Evolutionary conservation across 2,888 invertebrate species (phyloP).

Genomic region (Tanaodytes sp.): DNA sequence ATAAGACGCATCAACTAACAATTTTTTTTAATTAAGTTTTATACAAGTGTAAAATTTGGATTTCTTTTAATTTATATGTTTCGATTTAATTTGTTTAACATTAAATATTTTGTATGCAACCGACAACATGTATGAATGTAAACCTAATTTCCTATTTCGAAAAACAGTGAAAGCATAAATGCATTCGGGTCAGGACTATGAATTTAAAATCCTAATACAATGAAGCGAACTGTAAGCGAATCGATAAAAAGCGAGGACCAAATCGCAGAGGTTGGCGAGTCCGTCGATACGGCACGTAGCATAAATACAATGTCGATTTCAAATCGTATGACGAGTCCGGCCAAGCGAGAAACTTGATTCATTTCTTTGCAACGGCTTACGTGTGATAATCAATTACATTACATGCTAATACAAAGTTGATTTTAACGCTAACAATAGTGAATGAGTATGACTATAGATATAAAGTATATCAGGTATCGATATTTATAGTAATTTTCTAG

Average conservation of each 20-base stretch:
- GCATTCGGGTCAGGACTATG: constrained; percentile 36
- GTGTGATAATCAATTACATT: constrained; percentile 22
- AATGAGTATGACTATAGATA: no score
- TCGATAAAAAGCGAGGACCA: constrained; percentile 19
- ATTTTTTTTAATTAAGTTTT: no score
- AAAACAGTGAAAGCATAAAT: constrained; percentile 30
- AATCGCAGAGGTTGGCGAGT: constrained; percentile 16
- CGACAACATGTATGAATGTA: no score
- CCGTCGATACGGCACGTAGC: constrained; percentile 1
- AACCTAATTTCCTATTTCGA: background rate
- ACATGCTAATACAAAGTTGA: constrained; percentile 11
- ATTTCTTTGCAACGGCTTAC: constrained; percentile 7
- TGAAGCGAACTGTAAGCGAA: constrained; percentile 6
- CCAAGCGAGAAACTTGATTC: constrained; percentile 24
- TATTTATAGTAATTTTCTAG: no score
- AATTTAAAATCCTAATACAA: constrained; percentile 24
- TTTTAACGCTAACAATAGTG: constrained; percentile 13
- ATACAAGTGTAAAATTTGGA: no score
- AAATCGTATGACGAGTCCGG: constrained; percentile 13
- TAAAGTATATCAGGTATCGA: no score
- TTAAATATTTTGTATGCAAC: no score
- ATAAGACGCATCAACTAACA: no score
- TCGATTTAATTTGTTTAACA: no score
- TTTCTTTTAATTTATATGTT: no score
- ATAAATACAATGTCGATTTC: constrained; percentile 8